Conservation (phyloP, 2,113 vertebrate species). For the Poeciliopsis prolifica region DNA sequence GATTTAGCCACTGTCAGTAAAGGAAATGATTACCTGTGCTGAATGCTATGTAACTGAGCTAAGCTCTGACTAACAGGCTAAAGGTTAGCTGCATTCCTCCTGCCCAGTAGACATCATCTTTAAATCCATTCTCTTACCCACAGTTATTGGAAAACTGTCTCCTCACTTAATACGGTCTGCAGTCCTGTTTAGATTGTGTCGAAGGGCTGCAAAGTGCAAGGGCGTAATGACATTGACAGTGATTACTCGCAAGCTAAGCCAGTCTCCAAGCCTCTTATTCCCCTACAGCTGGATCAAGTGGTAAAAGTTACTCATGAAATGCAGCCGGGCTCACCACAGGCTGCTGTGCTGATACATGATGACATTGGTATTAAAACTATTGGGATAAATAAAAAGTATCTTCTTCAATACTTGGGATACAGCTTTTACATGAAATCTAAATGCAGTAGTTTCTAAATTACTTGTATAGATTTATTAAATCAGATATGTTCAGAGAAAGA, state of each 20-base stretch:
- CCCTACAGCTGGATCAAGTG: slow-evolving; percentile 65
- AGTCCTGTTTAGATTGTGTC: slow-evolving; percentile 18
- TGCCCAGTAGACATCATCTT: slow-evolving; percentile 8
- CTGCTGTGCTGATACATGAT: slow-evolving; percentile 24
- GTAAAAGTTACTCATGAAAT: slow-evolving; percentile 64
- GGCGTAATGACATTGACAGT: slow-evolving; percentile 71
- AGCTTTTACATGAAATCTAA: too few relatives aligned
- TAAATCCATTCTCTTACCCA: slow-evolving; percentile 26
- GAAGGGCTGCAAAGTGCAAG: slow-evolving; percentile 52
- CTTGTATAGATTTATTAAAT: too few relatives aligned
- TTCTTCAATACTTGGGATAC: too few relatives aligned
- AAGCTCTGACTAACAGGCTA: neutral
- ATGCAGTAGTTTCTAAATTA: too few relatives aligned
- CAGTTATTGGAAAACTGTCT: slow-evolving; percentile 8
- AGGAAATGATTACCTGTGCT: slow-evolving; percentile 46
- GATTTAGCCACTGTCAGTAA: slow-evolving; percentile 61
- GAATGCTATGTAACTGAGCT: slow-evolving; percentile 4
- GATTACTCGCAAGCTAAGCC: slow-evolving; percentile 73
- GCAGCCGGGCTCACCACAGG: slow-evolving; percentile 30
- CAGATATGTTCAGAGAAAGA: too few relatives aligned
- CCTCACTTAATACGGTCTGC: slow-evolving; percentile 13
- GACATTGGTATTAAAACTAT: neutral
- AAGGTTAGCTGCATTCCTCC: slow-evolving; percentile 6
- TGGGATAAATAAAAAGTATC: too few relatives aligned
- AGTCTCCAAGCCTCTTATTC: slow-evolving; percentile 75